These are phyloP conservation scores for Lasaia peninsularis DNA, from an alignment of 1,140 invertebrate genomes.

Conservation along the genomic window DNA sequence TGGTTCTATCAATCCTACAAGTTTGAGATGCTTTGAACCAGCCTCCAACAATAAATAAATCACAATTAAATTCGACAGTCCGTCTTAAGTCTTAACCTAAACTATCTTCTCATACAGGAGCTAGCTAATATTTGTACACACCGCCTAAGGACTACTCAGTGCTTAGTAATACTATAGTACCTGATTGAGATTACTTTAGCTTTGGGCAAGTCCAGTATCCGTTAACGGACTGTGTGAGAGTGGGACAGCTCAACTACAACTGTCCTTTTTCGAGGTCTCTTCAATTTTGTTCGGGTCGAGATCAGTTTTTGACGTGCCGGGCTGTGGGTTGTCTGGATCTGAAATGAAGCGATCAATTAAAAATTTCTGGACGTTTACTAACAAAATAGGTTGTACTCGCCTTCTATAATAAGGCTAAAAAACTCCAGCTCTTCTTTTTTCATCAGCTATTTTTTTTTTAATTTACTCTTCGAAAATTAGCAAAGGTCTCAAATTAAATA, in stretches of 20 bases:
- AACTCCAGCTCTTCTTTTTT: too few relatives aligned
- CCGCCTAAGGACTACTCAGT: slow-evolving; percentile 46
- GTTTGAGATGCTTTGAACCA: slow-evolving; percentile 16
- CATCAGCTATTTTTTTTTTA: too few relatives aligned
- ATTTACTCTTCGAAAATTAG: too few relatives aligned
- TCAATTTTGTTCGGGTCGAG: slow-evolving; percentile 40
- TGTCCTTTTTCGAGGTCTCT: slow-evolving; percentile 45
- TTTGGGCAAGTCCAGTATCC: slow-evolving; percentile 62
- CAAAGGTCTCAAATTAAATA: too few relatives aligned
- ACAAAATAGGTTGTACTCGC: too few relatives aligned
- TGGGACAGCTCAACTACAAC: slow-evolving; percentile 60
- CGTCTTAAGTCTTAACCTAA: slow-evolving; percentile 12
- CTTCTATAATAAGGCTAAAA: too few relatives aligned
- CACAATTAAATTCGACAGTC: slow-evolving; percentile 28
- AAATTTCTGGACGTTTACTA: not conserved
- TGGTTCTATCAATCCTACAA: slow-evolving; percentile 9
- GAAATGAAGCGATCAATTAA: slow-evolving; percentile 24
- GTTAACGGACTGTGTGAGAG: slow-evolving; percentile 34
- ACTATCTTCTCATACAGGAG: slow-evolving; percentile 21
- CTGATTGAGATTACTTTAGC: slow-evolving; percentile 68
- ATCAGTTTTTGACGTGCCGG: slow-evolving; percentile 51
- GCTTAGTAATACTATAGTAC: slow-evolving; percentile 59
- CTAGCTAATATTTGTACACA: slow-evolving; percentile 37
- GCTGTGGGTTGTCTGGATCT: slow-evolving; percentile 50
- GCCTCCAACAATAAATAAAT: slow-evolving; percentile 17